These are phyloP conservation scores for Protomyctophum bolini DNA, from an alignment of 2,113 vertebrate genomes.

Conservation along the genomic window DNA sequence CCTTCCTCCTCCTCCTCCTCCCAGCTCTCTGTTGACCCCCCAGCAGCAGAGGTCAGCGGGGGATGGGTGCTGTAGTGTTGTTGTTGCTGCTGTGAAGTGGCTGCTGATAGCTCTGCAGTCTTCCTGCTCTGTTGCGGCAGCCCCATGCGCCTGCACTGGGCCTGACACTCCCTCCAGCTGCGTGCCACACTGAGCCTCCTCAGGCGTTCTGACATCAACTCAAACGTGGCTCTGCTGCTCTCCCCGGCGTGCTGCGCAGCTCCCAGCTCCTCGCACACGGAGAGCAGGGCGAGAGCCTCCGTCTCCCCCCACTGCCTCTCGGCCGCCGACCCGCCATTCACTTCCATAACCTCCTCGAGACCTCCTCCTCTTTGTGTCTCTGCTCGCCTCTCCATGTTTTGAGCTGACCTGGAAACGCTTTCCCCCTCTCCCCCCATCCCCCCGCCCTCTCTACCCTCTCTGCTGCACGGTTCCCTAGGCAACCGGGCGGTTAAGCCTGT, in stretches of 20 bases:
- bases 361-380: constrained; percentile 75
- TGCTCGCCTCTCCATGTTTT: constrained; percentile 89
- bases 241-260: constrained; percentile 79
- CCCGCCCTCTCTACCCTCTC: constrained; percentile 80
- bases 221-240: constrained; percentile 89
- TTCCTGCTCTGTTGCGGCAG: constrained; percentile 83
- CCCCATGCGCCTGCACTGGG: constrained; percentile 89
- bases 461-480: constrained; percentile 92
- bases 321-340: constrained; percentile 50
- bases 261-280: constrained; percentile 88
- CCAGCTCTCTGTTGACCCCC: constrained; percentile 67
- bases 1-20: constrained; percentile 53
- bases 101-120: constrained; percentile 51
- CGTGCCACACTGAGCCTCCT: constrained; percentile 85
- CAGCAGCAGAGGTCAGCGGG: constrained; percentile 50
- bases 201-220: constrained; percentile 89
- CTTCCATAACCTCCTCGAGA: constrained; percentile 69
- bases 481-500: constrained; percentile 93
- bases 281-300: constrained; percentile 87
- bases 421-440: constrained; percentile 58
- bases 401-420: constrained; percentile 94
- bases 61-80: constrained; percentile 81
- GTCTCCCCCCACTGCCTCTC: constrained; percentile 75
- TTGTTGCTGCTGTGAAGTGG: constrained; percentile 58
- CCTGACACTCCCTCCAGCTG: constrained; percentile 89